phyloP scores from a whole-genome alignment of 2,797 vertebrate genomes.

The Trematomus bernacchii region DNA sequence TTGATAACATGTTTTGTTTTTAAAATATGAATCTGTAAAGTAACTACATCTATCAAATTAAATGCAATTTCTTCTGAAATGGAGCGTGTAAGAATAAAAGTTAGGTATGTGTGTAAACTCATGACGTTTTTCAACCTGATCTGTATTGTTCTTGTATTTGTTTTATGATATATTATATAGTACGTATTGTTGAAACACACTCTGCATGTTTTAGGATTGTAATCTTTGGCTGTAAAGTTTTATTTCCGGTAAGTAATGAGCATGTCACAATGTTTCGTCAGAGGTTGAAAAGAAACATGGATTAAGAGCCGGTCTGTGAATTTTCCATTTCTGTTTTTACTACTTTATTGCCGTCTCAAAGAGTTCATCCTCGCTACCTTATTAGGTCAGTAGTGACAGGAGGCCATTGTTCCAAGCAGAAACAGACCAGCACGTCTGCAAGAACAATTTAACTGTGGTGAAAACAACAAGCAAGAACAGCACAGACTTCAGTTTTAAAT shows the following conservation, averaged over 20 bases:
- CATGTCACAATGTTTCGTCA: not conserved
- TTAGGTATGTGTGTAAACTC: not conserved
- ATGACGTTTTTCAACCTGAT: not conserved
- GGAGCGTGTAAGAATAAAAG: not conserved
- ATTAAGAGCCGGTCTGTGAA: conserved; percentile 1
- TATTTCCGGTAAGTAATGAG: not conserved
- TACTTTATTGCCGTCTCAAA: conserved; percentile 1
- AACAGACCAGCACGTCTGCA: conserved; percentile 23
- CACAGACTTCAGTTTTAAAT: conserved; percentile 21
- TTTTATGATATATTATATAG: not conserved
- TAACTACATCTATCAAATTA: not conserved
- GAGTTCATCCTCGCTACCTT: conserved; percentile 43
- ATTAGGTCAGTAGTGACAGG: conserved; percentile 54
- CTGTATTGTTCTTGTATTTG: not conserved
- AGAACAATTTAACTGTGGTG: conserved; percentile 21
- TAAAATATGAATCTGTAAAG: not conserved
- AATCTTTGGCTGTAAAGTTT: conserved; percentile 13
- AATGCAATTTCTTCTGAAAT: not conserved
- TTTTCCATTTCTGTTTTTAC: conserved; percentile 1
- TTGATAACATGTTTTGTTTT: not conserved
- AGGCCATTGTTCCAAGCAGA: conserved; percentile 32
- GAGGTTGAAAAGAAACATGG: not conserved
- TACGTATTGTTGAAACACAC: not conserved
- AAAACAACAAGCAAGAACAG: conserved; percentile 38
- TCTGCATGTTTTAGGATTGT: not conserved